Conservation (phyloP, 2,888 invertebrate genomes). For the Malthinus seriepunctatus region DNA sequence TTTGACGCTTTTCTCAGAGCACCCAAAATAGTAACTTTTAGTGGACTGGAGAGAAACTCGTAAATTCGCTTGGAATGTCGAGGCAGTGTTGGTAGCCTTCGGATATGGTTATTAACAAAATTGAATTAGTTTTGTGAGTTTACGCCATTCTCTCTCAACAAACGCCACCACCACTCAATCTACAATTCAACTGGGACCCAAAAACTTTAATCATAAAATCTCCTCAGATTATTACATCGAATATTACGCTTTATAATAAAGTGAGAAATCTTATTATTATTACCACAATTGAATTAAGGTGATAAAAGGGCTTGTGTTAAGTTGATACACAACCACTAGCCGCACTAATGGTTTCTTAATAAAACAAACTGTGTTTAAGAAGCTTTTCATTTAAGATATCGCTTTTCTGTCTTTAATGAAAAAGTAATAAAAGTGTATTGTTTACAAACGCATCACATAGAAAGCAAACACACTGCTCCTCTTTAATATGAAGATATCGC, state of each 20-base stretch:
- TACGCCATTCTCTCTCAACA: slow-evolving; percentile 9
- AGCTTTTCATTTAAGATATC: slow-evolving; percentile 11
- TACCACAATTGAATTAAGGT: background rate
- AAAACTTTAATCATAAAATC: slow-evolving; percentile 14
- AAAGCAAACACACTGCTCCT: background rate
- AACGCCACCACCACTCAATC: slow-evolving; percentile 10
- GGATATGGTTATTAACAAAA: slow-evolving; percentile 21
- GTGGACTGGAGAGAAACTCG: slow-evolving; percentile 9
- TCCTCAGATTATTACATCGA: background rate
- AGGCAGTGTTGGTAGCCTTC: slow-evolving; percentile 18
- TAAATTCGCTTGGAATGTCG: slow-evolving; percentile 18
- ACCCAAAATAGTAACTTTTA: background rate
- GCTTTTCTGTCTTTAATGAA: background rate
- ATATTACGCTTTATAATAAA: slow-evolving; percentile 1
- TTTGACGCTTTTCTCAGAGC: slow-evolving; percentile 1
- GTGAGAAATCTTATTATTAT: background rate
- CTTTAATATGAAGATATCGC: background rate
- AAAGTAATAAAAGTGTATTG: slow-evolving; percentile 5
- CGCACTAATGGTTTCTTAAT: no score
- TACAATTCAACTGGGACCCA: slow-evolving; percentile 2
- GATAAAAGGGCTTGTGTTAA: no score
- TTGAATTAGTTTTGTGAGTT: slow-evolving; percentile 25
- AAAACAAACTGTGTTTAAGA: slow-evolving; percentile 1
- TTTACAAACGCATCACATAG: background rate
- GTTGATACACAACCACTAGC: no score